Conservation (phyloP, 2,113 vertebrate species). For the Antechinus stuartii region DNA sequence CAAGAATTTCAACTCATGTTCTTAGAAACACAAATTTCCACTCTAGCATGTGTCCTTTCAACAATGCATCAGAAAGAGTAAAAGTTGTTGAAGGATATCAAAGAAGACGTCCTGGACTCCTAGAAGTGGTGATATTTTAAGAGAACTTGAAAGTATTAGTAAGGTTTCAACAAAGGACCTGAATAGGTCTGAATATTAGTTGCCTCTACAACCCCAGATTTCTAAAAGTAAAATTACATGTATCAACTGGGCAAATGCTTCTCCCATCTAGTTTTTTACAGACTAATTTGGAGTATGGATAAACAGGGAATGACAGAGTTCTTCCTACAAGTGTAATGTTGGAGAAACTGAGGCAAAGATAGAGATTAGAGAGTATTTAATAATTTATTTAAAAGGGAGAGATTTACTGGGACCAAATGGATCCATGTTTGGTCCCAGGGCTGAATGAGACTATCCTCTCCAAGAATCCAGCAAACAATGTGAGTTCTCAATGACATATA, state of each 20-base stretch:
- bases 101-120: background rate
- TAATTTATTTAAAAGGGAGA: no score
- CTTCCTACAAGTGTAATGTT: no score
- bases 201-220: background rate
- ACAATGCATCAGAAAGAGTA: background rate
- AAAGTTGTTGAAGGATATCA: background rate
- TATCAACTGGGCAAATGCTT: background rate
- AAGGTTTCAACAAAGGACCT: background rate
- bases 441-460: no score
- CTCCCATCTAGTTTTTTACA: background rate
- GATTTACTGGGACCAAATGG: no score
- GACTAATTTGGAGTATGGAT: background rate
- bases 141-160: background rate
- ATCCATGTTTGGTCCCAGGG: no score
- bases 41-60: background rate
- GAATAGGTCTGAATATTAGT: background rate
- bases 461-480: no score
- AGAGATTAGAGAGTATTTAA: no score
- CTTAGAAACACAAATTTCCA: background rate
- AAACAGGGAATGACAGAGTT: background rate
- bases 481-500: no score
- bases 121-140: background rate
- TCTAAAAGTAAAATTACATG: background rate
- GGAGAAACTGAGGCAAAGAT: no score
- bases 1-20: background rate